Evolutionary conservation across 1,140 invertebrate species (phyloP).

Genomic region (Pteromalus puparum): DNA sequence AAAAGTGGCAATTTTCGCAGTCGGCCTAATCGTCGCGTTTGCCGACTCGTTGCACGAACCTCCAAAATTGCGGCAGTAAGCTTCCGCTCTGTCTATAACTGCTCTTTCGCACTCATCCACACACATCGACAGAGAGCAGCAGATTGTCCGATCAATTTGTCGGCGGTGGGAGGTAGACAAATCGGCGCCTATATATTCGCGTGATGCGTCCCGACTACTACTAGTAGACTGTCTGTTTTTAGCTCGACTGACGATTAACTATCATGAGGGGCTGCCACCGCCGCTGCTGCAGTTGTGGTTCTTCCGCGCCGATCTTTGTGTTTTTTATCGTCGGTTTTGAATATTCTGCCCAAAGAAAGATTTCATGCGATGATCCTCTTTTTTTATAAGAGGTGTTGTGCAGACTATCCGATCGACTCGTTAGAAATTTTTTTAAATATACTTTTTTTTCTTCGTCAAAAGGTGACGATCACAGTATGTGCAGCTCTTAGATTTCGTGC

Average conservation of each 20-base stretch:
- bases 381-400: too few species aligned
- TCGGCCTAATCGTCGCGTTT: neutral
- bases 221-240: neutral
- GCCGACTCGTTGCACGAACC: neutral
- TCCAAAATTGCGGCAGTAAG: neutral
- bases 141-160: slow-evolving; percentile 17
- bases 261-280: neutral
- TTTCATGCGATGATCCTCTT: too few species aligned
- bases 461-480: too few species aligned
- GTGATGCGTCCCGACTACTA: neutral
- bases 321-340: neutral
- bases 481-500: too few species aligned
- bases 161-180: neutral
- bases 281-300: neutral
- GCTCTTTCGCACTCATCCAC: neutral
- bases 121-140: too few species aligned
- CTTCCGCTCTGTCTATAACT: neutral
- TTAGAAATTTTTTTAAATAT: too few species aligned
- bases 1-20: neutral
- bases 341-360: too few species aligned
- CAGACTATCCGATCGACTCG: too few species aligned
- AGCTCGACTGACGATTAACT: neutral
- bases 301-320: neutral
- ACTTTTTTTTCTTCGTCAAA: too few species aligned
- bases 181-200: neutral